Percentiles rank a stretch among this genome's conserved stretches.
Evolutionary conservation across 2,113 vertebrate species (phyloP).

Genomic region (Malurus cyaneus): DNA sequence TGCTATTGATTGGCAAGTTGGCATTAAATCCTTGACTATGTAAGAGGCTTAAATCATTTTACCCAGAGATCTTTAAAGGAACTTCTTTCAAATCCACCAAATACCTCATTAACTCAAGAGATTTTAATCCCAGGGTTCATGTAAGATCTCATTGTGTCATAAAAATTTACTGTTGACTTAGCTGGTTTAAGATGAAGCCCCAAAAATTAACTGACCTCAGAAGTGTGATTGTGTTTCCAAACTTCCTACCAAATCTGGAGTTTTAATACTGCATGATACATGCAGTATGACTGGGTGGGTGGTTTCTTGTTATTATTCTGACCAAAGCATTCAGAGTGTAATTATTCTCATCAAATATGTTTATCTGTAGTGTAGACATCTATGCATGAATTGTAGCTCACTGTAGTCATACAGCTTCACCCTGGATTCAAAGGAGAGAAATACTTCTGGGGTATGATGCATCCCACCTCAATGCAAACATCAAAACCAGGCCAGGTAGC

Average conservation of each 20-base stretch:
- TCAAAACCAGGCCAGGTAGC: neutral
- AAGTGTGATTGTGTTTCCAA: neutral
- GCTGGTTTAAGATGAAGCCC: neutral
- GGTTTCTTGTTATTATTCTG: neutral
- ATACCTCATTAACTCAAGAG: neutral
- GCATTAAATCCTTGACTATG: neutral
- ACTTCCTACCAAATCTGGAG: neutral
- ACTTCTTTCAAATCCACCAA: neutral
- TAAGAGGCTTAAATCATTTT: neutral
- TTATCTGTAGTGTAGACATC: neutral
- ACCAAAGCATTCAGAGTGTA: neutral
- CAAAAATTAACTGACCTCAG: neutral
- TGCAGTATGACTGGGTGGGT: neutral
- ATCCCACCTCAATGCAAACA: neutral
- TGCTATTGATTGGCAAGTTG: neutral
- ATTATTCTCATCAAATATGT: neutral
- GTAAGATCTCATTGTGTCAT: neutral
- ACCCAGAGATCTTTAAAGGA: neutral
- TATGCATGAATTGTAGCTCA: rapidly evolving
- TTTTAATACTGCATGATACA: neutral
- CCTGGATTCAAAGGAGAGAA: neutral
- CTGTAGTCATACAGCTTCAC: neutral
- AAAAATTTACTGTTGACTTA: neutral
- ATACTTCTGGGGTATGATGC: neutral
- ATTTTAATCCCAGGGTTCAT: neutral